These are phyloP conservation scores for Agrotis exclamationis DNA, from an alignment of 2,888 invertebrate genomes.

Conservation along the genomic window DNA sequence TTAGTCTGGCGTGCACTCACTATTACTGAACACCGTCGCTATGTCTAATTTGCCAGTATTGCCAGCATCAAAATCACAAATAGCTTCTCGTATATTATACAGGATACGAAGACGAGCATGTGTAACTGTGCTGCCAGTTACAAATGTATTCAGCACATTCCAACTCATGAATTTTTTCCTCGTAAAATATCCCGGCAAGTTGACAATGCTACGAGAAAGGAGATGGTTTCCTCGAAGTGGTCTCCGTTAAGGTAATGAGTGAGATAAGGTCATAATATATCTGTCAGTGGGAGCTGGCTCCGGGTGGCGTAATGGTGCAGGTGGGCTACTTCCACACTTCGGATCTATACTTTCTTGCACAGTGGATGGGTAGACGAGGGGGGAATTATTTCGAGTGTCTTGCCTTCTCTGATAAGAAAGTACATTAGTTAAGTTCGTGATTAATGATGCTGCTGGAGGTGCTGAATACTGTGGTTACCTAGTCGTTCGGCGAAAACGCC, in stretches of 20 bases:
- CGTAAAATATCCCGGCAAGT: constrained; percentile 76
- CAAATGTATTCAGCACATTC: constrained; percentile 73
- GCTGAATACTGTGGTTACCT: background rate
- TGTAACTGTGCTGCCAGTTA: constrained; percentile 63
- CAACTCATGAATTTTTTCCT: constrained; percentile 77
- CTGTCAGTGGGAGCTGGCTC: constrained; percentile 67
- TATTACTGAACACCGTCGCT: constrained; percentile 17
- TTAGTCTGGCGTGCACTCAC: constrained; percentile 9
- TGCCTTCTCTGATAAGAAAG: background rate
- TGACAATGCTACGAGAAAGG: constrained; percentile 78
- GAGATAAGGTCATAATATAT: constrained; percentile 75
- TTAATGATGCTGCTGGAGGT: constrained; percentile 16
- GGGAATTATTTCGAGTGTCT: constrained; percentile 30
- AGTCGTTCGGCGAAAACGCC: background rate
- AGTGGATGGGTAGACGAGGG: constrained; percentile 1
- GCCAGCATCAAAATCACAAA: constrained; percentile 25
- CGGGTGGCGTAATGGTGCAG: constrained; percentile 64
- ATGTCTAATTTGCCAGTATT: constrained; percentile 21
- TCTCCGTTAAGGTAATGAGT: constrained; percentile 73
- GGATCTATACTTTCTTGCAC: constrained; percentile 34
- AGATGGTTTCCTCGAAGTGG: constrained; percentile 72
- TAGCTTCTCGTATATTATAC: constrained; percentile 39
- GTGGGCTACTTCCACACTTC: constrained; percentile 65
- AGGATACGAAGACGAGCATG: constrained; percentile 58
- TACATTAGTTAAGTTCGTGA: constrained; percentile 3